Evolutionary conservation across 2,113 vertebrate genomes (phyloP).

Genomic region (Xenopus tropicalis): DNA sequence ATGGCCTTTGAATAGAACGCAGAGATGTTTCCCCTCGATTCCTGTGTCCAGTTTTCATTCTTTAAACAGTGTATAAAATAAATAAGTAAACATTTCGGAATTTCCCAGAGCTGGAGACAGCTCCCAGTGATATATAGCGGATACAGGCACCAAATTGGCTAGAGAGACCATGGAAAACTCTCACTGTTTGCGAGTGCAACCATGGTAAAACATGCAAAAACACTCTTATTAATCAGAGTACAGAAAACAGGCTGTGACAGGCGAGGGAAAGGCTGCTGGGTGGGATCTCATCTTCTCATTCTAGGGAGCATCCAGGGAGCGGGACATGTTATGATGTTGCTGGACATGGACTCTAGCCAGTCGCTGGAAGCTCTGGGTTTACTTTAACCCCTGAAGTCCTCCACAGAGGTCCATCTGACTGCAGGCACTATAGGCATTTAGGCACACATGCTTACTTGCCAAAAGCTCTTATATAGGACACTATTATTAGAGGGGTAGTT

Average conservation of each 20-base stretch:
- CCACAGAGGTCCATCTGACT: no score
- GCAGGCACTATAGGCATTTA: no score
- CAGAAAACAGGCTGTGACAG: slow-evolving; percentile 28
- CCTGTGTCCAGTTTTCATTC: slow-evolving; percentile 7
- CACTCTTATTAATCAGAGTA: slow-evolving; percentile 34
- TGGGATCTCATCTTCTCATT: slow-evolving; percentile 4
- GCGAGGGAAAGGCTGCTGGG: neutral
- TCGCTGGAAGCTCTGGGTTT: neutral
- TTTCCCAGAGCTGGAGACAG: slow-evolving; percentile 35
- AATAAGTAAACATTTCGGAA: slow-evolving; percentile 41
- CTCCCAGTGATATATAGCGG: slow-evolving; percentile 25
- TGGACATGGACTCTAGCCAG: neutral
- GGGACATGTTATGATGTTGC: neutral
- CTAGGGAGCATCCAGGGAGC: neutral
- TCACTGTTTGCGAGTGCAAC: slow-evolving; percentile 38
- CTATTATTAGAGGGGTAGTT: no score
- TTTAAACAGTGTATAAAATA: slow-evolving; percentile 32
- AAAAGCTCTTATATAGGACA: no score
- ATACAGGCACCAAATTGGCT: slow-evolving; percentile 40
- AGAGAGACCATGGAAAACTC: slow-evolving; percentile 11
- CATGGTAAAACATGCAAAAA: slow-evolving; percentile 35
- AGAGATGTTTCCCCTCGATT: neutral
- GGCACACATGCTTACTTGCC: no score
- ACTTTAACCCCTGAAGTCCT: neutral
- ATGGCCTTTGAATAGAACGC: neutral